phyloP scores from a whole-genome alignment of 2,888 invertebrate species.

The Caenorhabditis macrosperma region DNA sequence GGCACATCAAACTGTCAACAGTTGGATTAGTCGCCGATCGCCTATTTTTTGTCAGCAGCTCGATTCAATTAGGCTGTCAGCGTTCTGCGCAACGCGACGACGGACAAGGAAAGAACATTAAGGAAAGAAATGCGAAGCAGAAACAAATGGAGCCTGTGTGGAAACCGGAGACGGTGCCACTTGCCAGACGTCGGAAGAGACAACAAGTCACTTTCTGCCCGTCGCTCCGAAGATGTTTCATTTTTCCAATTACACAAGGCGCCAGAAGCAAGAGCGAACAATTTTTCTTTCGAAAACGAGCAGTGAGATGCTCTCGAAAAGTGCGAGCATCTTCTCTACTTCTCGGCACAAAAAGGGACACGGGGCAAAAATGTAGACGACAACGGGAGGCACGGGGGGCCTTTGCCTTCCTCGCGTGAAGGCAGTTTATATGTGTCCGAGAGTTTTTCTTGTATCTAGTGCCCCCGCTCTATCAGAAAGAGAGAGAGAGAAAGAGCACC shows the following conservation, averaged over 20 bases:
- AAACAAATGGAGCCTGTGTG: conserved; percentile 1
- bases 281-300: conserved; percentile 15
- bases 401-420: conserved; percentile 20
- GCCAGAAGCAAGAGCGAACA: conserved; percentile 21
- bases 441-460: conserved; percentile 58
- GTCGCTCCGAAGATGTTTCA: conserved; percentile 27
- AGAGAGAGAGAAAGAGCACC: conserved; percentile 23
- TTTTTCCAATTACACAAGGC: conserved; percentile 39
- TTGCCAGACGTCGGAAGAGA: not conserved
- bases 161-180: conserved; percentile 40
- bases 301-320: conserved; percentile 43
- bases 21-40: not conserved
- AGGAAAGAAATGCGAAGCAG: not conserved
- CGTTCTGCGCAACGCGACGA: not conserved
- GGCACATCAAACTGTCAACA: not conserved
- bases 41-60: not conserved
- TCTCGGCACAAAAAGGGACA: conserved; percentile 10
- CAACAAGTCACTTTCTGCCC: not conserved
- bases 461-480: conserved; percentile 40
- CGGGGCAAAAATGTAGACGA: conserved; percentile 35
- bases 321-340: conserved; percentile 29
- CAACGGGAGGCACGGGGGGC: conserved; percentile 12
- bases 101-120: not conserved
- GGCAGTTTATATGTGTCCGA: conserved; percentile 55
- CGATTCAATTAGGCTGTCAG: not conserved